phyloP scores from a whole-genome alignment of 35 echinoderm and acorn worm species.

The Heliocidaris erythrogramma region DNA sequence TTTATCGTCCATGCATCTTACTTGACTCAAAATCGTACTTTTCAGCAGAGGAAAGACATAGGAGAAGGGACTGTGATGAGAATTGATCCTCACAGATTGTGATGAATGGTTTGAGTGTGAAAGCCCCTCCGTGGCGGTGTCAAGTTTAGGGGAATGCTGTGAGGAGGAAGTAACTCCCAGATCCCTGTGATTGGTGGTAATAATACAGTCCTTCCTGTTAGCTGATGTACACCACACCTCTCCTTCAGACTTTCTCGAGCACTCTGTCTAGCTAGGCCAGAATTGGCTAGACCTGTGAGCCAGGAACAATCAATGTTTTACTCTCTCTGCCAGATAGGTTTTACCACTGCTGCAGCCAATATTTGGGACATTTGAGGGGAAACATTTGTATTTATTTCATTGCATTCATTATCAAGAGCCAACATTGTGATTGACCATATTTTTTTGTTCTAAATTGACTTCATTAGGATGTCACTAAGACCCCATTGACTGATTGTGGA shows the following conservation, averaged over 20 bases:
- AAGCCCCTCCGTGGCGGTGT: not conserved
- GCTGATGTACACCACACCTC: not conserved
- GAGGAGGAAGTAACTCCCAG: slow-evolving; percentile 22
- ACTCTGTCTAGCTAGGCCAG: not conserved
- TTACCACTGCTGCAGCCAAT: not conserved
- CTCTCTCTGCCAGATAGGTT: not conserved
- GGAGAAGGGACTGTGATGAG: not conserved
- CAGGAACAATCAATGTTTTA: not conserved
- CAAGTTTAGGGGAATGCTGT: slow-evolving; percentile 1
- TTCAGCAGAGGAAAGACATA: not conserved
- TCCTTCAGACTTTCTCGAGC: not conserved
- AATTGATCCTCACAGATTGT: not conserved
- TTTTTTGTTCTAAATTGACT: not conserved
- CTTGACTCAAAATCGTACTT: not conserved
- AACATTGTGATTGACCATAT: not conserved
- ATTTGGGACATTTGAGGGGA: not conserved
- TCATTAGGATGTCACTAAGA: not conserved
- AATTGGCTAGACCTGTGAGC: not conserved
- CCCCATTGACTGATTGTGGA: not conserved
- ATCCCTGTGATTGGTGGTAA: slow-evolving; percentile 29
- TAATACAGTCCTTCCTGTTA: slow-evolving; percentile 20
- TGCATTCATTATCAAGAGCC: not conserved
- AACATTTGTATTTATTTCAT: not conserved
- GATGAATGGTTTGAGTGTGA: not conserved
- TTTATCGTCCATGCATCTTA: not conserved